A percentile compares a stretch with the other conserved stretches of the same genome.
Evolutionary conservation across 2,888 invertebrate species (phyloP).

Genomic region (Clanis bilineata): DNA sequence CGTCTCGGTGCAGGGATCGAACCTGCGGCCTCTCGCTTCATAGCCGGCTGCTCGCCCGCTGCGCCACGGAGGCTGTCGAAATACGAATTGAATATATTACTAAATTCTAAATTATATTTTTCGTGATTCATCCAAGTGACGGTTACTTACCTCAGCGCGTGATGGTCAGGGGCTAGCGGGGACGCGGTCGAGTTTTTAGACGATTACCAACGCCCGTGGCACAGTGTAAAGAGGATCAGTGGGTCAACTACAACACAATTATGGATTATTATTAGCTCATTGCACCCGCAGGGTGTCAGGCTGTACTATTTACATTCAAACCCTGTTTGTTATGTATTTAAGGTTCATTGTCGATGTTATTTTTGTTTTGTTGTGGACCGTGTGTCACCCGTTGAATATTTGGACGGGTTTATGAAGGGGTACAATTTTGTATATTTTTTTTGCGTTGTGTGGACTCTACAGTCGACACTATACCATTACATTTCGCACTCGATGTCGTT

Average conservation of each 20-base stretch:
- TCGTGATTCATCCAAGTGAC: slow-evolving; percentile 15
- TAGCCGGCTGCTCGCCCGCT: too few species aligned
- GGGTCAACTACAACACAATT: slow-evolving; percentile 33
- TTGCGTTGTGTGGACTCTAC: too few species aligned
- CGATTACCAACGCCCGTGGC: slow-evolving; percentile 42
- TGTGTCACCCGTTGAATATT: background rate
- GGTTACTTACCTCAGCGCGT: slow-evolving; percentile 37
- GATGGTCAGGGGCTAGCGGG: slow-evolving; percentile 47
- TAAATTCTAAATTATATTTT: background rate
- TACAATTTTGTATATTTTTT: background rate
- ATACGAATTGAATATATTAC: too few species aligned
- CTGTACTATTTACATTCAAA: background rate
- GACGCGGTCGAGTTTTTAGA: slow-evolving; percentile 54
- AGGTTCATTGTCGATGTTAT: background rate
- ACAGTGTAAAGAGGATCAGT: slow-evolving; percentile 41
- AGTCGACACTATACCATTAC: background rate
- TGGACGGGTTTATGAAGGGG: background rate
- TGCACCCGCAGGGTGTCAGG: background rate
- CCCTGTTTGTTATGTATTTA: background rate
- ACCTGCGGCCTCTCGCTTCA: too few species aligned
- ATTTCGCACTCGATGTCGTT: background rate
- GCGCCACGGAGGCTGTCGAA: too few species aligned
- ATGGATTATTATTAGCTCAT: slow-evolving; percentile 7
- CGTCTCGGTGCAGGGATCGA: too few species aligned
- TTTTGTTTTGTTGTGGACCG: background rate